These are phyloP conservation scores for Porites evermanni DNA, from an alignment of 92 coral and sea anemone species.

Conservation along the genomic window DNA sequence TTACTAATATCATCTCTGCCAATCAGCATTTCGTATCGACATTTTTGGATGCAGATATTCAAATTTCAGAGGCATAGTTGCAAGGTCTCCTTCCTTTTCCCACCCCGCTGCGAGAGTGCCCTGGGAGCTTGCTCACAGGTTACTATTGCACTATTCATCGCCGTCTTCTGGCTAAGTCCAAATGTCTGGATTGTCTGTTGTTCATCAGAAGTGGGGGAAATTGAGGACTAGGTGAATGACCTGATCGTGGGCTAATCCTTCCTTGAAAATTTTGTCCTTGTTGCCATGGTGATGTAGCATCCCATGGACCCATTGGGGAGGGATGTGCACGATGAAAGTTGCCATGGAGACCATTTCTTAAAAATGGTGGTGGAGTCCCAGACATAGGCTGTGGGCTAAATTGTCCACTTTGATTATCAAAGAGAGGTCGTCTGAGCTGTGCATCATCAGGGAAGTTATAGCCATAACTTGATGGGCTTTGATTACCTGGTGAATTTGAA, in stretches of 20 bases:
- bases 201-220: not conserved
- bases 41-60: too few relatives aligned
- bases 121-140: too few relatives aligned
- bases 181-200: not conserved
- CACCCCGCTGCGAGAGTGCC: too few relatives aligned
- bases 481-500: slow-evolving; percentile 38
- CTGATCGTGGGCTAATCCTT: slow-evolving; percentile 8
- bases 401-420: slow-evolving; percentile 23
- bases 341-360: not conserved
- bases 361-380: slow-evolving; percentile 4
- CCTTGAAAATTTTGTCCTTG: slow-evolving; percentile 11
- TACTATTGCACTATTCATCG: too few relatives aligned
- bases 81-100: too few relatives aligned
- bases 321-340: not conserved
- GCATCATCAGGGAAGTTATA: not conserved
- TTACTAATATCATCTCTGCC: too few relatives aligned
- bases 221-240: not conserved
- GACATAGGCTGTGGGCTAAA: not conserved
- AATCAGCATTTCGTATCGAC: too few relatives aligned
- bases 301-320: not conserved
- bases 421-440: not conserved
- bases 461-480: slow-evolving; percentile 32
- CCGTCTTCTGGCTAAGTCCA: not conserved
- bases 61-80: too few relatives aligned
- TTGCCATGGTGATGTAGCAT: slow-evolving; percentile 45